These are phyloP conservation scores for Tribolium castaneum DNA, from an alignment of 1,140 invertebrate genomes.

Conservation along the genomic window DNA sequence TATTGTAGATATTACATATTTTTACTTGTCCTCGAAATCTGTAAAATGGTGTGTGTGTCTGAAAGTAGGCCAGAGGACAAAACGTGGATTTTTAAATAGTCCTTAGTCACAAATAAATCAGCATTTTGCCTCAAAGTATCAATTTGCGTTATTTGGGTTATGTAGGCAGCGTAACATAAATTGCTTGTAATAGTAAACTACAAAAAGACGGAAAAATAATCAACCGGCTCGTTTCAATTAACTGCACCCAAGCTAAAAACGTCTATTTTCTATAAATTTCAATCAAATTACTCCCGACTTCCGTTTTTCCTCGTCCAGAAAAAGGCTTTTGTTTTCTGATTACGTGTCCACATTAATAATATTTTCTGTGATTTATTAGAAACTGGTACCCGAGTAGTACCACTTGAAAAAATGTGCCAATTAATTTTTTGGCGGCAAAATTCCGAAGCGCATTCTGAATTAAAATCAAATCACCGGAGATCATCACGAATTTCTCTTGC, in stretches of 20 bases:
- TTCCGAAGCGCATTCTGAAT: background rate
- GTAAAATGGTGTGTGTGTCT: too few relatives aligned
- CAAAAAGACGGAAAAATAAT: background rate
- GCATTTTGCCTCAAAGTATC: too few relatives aligned
- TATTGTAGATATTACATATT: too few relatives aligned
- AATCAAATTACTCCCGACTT: slow-evolving; percentile 13
- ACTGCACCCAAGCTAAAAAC: background rate
- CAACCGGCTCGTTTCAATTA: background rate
- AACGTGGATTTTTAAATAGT: too few relatives aligned
- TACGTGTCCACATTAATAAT: slow-evolving; percentile 13
- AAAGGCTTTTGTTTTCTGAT: background rate
- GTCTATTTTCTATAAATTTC: slow-evolving; percentile 1
- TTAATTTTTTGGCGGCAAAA: slow-evolving; percentile 1
- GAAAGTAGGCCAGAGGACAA: too few relatives aligned
- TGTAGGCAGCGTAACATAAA: too few relatives aligned
- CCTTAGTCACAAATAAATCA: too few relatives aligned
- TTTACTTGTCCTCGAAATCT: too few relatives aligned
- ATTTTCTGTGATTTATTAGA: slow-evolving; percentile 28
- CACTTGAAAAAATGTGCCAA: background rate
- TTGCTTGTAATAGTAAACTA: background rate
- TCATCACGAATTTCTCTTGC: slow-evolving; percentile 4
- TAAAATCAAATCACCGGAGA: background rate
- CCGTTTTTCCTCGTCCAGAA: background rate
- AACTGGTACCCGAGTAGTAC: background rate
- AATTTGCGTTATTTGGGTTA: too few relatives aligned